These are phyloP conservation scores for Caracal caracal DNA, from an alignment of 2,113 vertebrate species.

Conservation along the genomic window DNA sequence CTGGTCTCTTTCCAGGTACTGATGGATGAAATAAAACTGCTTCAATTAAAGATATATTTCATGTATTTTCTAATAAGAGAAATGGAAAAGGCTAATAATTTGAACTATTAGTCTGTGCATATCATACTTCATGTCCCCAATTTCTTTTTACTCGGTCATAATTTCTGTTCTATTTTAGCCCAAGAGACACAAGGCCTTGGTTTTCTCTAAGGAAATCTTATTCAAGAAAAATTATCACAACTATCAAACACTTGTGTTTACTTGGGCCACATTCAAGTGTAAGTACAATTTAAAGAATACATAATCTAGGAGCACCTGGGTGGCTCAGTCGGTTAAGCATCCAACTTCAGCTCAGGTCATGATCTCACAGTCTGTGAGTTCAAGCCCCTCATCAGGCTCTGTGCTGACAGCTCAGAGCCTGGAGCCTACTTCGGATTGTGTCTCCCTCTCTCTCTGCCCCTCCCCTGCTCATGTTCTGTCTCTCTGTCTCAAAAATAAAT, in stretches of 20 bases:
- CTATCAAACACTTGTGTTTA: background rate
- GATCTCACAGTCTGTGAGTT: no score
- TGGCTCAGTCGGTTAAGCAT: no score
- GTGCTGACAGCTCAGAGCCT: no score
- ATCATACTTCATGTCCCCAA: background rate
- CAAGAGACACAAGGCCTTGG: background rate
- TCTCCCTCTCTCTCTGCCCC: no score
- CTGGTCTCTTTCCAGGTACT: background rate
- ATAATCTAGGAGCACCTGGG: background rate
- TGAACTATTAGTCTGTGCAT: background rate
- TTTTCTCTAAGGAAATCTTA: background rate
- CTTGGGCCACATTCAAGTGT: background rate
- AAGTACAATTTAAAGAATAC: background rate
- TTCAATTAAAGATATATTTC: background rate
- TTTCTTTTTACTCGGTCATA: background rate
- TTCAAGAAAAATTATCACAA: background rate
- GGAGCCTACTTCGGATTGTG: no score
- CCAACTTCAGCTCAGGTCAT: no score
- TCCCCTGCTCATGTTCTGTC: no score
- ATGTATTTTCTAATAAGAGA: conserved; percentile 20
- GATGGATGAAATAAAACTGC: background rate
- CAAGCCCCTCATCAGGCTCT: no score
- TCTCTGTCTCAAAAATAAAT: no score
- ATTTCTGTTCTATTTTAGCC: background rate
- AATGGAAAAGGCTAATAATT: background rate